Evolutionary conservation across 2,888 invertebrate genomes (phyloP), one percentile per base, ranked within the genome.

Genomic region (Trissonchulus sp.): DNA sequence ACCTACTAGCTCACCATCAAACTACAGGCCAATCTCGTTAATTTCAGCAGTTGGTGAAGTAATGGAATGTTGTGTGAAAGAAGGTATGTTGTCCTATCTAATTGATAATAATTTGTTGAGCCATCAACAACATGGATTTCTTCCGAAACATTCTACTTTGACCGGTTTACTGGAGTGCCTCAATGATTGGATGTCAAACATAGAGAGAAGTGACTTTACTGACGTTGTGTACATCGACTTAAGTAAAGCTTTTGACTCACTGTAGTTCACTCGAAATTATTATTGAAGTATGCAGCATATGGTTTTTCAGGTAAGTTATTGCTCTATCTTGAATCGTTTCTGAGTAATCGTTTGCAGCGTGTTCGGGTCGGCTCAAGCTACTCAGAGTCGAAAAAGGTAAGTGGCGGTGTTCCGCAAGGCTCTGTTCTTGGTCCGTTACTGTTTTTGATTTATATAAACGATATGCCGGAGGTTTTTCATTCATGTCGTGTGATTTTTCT

Each of bases 391-490:
- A 31, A 18, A 65, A 34, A 15, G 34, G 73, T 72, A 28, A 62
- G 23, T 72, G 28, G 48, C 31, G 73, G 73, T 60, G 73, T 72
- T 30, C 73, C 73, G 60, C 73, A 72, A 30, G 73, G 73, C 28
- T n/a, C n/a, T n/a, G n/a, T n/a, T n/a, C n/a, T n/a, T n/a, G n/a
- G n/a, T n/a, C n/a, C n/a, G n/a, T n/a, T n/a, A n/a, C n/a, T n/a
- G n/a, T n/a, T n/a, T n/a, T n/a, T n/a, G n/a, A n/a, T n/a, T n/a
- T n/a, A n/a, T n/a, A n/a, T n/a, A n/a, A n/a, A n/a, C n/a, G n/a
- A n/a, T n/a, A n/a, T n/a, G n/a, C n/a, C n/a, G n/a, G 28, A 30
- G 8, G 60, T 72, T n/a, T 35, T 72, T 8, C 62, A 60, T 33
- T 60, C 73, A 15, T 33, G n/a, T n/a, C n/a, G n/a, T n/a, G n/a